Base-by-base conservation (phyloP, 1,140 invertebrate genomes). In the Zaprionus capensis region DNA sequence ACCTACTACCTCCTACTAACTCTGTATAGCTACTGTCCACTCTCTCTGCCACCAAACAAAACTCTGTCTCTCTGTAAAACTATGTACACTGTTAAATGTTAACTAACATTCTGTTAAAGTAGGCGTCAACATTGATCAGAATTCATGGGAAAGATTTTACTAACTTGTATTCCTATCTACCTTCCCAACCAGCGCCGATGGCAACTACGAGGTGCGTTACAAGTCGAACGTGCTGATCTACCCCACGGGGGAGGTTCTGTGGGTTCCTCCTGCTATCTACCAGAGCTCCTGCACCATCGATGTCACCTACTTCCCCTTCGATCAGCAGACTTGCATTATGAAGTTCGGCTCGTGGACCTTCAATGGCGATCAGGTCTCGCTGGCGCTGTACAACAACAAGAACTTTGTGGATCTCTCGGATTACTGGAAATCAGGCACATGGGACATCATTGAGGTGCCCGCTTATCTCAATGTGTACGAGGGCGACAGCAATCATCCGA, bases 311-410 rank as follows among this genome's bases (percentile, higher is more conserved):
- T 99, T 99, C 93, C 98, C 98, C n/a, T 99, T 99, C 93, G 99
- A 99, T 93, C 98, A 99, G 93, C 99, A 99, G 95, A 98, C 96
- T 1, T 99, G 99, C 93, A 97, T 99, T 72, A 99, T 99, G 98
- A 99, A 99, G 93, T 99, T 99, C 80, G 98, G 99, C 5, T 99
- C 98, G 2, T 99, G 99, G 99, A 99, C 99, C 0, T 99, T 99
- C 93, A 98, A 99, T 84, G 98, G 98, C 0, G 98, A 99, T 93
- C 98, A 99, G 94, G 98, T 99, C 11, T 98, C 97, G 5, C 95
- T 99, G 64, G 96, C 96, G 1, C 94, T 99, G 26, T 99, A 99
- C 93, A 98, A 98, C 90, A 97, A 98, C 90, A 99, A 98, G 93
- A 97, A 98, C 91, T 97, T 97, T 92, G 97, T 99, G 5, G 98